phyloP scores from a whole-genome alignment of 2,888 invertebrate species.

The Apantesis nais region DNA sequence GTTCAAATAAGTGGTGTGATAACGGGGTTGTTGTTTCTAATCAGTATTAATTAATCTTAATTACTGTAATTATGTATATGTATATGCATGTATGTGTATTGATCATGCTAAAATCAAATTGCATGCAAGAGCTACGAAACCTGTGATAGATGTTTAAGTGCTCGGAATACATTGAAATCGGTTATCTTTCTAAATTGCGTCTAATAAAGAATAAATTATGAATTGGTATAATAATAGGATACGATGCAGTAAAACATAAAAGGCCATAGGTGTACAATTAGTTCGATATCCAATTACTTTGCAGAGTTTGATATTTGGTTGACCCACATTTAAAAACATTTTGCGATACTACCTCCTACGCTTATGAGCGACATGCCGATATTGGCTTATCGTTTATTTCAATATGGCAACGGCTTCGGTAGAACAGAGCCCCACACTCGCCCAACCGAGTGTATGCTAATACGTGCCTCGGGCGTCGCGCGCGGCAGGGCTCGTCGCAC shows the following conservation, averaged over 20 bases:
- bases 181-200: conserved; percentile 71
- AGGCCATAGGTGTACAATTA: conserved; percentile 74
- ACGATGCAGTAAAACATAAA: conserved; percentile 66
- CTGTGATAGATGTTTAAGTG: conserved; percentile 22
- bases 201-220: conserved; percentile 76
- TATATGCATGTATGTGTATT: neutral
- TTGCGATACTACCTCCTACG: conserved; percentile 74
- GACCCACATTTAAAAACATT: conserved; percentile 70
- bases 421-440: conserved; percentile 33
- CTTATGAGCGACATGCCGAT: conserved; percentile 67
- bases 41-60: conserved; percentile 12
- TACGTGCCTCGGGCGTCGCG: conserved; percentile 59
- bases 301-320: conserved; percentile 66
- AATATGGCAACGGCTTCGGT: conserved; percentile 54
- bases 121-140: conserved; percentile 5
- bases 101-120: neutral
- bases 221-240: conserved; percentile 71
- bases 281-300: conserved; percentile 70
- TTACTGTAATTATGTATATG: conserved; percentile 3
- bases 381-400: conserved; percentile 66
- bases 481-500: conserved; percentile 50
- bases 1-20: neutral
- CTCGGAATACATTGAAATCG: conserved; percentile 51
- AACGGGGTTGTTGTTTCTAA: neutral
- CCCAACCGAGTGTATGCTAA: conserved; percentile 60